Conservation (phyloP, 2,797 vertebrate genomes). For the Peromyscus attwateri region DNA sequence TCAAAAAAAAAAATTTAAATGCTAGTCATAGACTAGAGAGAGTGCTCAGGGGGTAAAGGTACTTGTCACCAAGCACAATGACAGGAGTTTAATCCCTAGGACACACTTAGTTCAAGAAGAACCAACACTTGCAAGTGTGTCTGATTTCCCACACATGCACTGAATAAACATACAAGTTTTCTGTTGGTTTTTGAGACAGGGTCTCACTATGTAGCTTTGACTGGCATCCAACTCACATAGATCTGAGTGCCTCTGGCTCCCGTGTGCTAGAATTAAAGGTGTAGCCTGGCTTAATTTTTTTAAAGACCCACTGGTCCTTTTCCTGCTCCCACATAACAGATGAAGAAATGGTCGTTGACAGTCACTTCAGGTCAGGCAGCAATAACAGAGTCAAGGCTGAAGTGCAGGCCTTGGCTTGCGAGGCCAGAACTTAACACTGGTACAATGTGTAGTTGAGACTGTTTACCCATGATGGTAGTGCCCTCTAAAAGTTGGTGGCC, state of each 20-base stretch:
- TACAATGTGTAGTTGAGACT: neutral
- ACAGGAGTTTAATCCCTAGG: neutral
- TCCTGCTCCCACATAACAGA: neutral
- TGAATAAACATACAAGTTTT: neutral
- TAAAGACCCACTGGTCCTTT: neutral
- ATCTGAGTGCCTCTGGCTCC: neutral
- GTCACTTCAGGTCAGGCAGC: neutral
- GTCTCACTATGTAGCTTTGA: neutral
- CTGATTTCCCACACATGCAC: neutral
- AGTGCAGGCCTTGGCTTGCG: too few species aligned
- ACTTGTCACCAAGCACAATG: neutral
- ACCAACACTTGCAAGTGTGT: neutral
- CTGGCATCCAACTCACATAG: neutral
- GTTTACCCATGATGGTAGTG: too few species aligned
- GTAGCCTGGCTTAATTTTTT: neutral
- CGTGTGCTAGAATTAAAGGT: neutral
- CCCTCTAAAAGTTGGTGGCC: neutral
- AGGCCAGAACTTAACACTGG: neutral
- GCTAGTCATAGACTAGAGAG: neutral
- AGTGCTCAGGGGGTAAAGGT: neutral
- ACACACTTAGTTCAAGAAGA: neutral
- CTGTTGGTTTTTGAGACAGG: neutral
- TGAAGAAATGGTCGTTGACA: neutral
- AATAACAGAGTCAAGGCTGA: neutral
- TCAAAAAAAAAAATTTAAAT: neutral